Base-by-base conservation (phyloP, 53 echinoderm and acorn worm genomes). In the Arbacia lixula region DNA sequence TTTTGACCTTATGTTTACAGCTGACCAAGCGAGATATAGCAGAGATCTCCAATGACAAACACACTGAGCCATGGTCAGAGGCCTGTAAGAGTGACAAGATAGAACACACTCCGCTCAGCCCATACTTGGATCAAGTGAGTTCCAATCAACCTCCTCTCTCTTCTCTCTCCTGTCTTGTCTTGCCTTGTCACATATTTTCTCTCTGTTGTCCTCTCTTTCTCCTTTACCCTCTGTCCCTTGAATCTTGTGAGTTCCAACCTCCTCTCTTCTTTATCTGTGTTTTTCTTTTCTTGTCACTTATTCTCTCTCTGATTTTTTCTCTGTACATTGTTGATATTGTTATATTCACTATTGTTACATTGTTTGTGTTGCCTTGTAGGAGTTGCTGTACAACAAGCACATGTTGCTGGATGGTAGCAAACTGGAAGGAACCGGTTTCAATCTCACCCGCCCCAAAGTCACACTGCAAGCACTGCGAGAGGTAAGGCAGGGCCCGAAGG, bases 311-410 rank as follows among this genome's bases (percentile, higher is more conserved):
- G n/a, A n/a, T n/a, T n/a, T n/a, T n/a, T n/a, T n/a, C n/a, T n/a
- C n/a, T n/a, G n/a, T n/a, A n/a, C n/a, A n/a, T n/a, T n/a, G n/a
- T n/a, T n/a, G n/a, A n/a, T n/a, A n/a, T n/a, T n/a, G n/a, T n/a
- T n/a, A n/a, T n/a, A n/a, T n/a, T n/a, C n/a, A n/a, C n/a, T n/a
- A n/a, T n/a, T n/a, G n/a, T n/a, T n/a, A n/a, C n/a, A n/a, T n/a
- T n/a, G n/a, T n/a, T n/a, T n/a, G n/a, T n/a, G n/a, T n/a, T n/a
- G n/a, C 21, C 26, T 42, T 76, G 12, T 64, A 95, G 93, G 98
- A 97, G 75, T 81, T 97, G n/a, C 68, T 97, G 21, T 97, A 97
- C 87, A 89, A 97, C 87, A 97, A 97, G 38, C 98, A 97, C 51
- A 86, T 94, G 30, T 73, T 83, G 52, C 68, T 97, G 88, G 94